These are phyloP conservation scores for Syncerus caffer DNA, from an alignment of 2,797 vertebrate genomes.

Conservation along the genomic window DNA sequence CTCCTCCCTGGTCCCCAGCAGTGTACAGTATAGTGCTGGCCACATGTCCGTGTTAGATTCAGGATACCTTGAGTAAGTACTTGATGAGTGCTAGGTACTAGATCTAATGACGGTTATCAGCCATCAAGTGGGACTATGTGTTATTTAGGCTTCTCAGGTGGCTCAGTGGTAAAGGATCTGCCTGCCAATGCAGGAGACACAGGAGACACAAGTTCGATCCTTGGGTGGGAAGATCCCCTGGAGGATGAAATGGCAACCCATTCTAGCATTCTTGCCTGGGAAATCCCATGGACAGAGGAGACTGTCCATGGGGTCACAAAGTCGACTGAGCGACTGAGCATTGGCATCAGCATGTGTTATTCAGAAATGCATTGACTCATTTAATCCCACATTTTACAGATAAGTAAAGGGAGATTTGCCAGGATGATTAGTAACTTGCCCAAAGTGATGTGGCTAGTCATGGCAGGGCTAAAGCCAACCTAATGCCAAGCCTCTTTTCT, in stretches of 20 bases:
- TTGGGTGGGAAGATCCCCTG: not conserved
- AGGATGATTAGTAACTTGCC: not conserved
- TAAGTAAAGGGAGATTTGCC: not conserved
- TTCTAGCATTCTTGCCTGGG: not conserved
- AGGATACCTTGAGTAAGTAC: rapidly evolving
- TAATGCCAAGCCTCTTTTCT: not conserved
- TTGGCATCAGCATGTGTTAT: not conserved
- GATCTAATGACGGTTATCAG: not conserved
- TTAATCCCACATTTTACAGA: not conserved
- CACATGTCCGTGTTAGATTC: not conserved
- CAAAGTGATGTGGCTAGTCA: not conserved
- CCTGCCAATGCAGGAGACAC: not conserved
- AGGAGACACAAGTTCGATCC: not conserved
- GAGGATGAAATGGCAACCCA: not conserved
- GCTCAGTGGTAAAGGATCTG: not conserved
- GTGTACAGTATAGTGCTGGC: not conserved
- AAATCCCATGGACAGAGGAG: not conserved
- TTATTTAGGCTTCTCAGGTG: not conserved
- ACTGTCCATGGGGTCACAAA: not conserved
- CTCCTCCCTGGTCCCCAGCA: not conserved
- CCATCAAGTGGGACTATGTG: not conserved
- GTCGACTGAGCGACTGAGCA: not conserved
- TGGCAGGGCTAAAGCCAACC: not conserved
- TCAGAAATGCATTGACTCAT: not conserved
- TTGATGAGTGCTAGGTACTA: not conserved